These are phyloP conservation scores for Frieseomelitta varia DNA, from an alignment of 1,140 invertebrate genomes.

Conservation along the genomic window DNA sequence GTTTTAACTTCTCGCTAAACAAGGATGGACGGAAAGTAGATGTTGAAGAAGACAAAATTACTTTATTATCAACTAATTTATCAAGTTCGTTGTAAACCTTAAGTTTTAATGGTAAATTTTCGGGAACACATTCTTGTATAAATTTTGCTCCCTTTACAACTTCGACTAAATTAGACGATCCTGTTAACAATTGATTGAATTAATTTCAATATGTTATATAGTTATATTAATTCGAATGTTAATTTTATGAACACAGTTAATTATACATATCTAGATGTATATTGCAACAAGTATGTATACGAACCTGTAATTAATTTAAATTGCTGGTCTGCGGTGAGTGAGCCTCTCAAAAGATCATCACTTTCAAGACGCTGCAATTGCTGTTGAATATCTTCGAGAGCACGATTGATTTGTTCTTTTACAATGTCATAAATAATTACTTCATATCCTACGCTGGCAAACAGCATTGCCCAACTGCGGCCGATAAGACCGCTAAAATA, in stretches of 20 bases:
- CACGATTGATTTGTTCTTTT: slow-evolving; percentile 87
- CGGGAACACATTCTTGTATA: slow-evolving; percentile 96
- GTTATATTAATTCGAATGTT: neutral
- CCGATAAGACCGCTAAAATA: slow-evolving; percentile 94
- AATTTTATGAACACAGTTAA: neutral
- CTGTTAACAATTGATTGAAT: slow-evolving; percentile 75
- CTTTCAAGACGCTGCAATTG: slow-evolving; percentile 89
- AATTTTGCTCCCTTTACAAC: slow-evolving; percentile 88
- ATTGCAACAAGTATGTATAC: neutral
- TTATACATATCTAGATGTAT: neutral
- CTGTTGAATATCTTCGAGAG: slow-evolving; percentile 88
- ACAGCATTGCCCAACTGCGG: slow-evolving; percentile 97
- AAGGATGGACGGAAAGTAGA: slow-evolving; percentile 94
- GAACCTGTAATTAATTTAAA: slow-evolving; percentile 90
- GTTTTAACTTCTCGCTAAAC: slow-evolving; percentile 90
- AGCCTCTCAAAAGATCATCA: slow-evolving; percentile 88
- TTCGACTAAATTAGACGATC: slow-evolving; percentile 85
- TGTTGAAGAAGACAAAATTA: slow-evolving; percentile 94
- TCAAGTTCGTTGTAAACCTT: slow-evolving; percentile 92
- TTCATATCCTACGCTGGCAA: slow-evolving; percentile 94
- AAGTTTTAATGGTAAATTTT: slow-evolving; percentile 92
- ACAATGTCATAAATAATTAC: slow-evolving; percentile 93
- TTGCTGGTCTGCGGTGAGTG: slow-evolving; percentile 88
- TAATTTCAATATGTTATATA: neutral
- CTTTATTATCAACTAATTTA: slow-evolving; percentile 86